Evolutionary conservation across 2,888 invertebrate genomes (phyloP).

Genomic region (Argyresthia albistria): DNA sequence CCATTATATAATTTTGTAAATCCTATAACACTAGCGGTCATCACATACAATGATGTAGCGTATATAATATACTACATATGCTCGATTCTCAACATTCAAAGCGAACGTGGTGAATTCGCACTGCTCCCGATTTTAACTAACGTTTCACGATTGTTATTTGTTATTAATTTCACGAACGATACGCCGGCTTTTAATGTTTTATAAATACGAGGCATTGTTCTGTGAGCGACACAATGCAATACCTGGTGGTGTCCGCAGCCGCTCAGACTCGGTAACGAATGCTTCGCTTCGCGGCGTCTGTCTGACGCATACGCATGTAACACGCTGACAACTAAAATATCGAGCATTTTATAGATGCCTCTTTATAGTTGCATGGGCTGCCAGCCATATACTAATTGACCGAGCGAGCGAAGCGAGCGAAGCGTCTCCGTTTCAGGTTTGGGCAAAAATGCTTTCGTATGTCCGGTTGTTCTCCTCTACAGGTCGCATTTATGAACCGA

Average conservation of each 20-base stretch:
- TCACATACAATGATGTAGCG: too few species aligned
- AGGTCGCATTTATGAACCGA: too few species aligned
- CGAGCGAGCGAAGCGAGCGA: too few species aligned
- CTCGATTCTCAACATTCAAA: background rate
- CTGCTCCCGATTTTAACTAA: conserved; percentile 64
- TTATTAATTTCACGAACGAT: conserved; percentile 72
- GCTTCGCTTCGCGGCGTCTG: conserved; percentile 27
- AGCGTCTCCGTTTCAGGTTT: too few species aligned
- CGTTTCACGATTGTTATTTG: conserved; percentile 72
- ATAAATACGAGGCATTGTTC: conserved; percentile 71
- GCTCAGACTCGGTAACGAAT: conserved; percentile 53
- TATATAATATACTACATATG: too few species aligned
- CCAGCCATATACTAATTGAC: too few species aligned
- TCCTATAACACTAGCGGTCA: too few species aligned
- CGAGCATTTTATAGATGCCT: background rate
- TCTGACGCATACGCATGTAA: conserved; percentile 34
- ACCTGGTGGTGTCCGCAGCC: conserved; percentile 50
- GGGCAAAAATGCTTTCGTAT: too few species aligned
- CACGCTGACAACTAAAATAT: background rate
- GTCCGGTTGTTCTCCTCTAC: too few species aligned
- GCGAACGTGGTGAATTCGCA: conserved; percentile 34
- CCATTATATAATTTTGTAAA: too few species aligned
- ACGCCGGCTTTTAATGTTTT: conserved; percentile 70
- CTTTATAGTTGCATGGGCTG: background rate
- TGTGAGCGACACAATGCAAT: conserved; percentile 62